Evolutionary conservation across 2,797 vertebrate genomes (phyloP).

Genomic region (Alca torda): DNA sequence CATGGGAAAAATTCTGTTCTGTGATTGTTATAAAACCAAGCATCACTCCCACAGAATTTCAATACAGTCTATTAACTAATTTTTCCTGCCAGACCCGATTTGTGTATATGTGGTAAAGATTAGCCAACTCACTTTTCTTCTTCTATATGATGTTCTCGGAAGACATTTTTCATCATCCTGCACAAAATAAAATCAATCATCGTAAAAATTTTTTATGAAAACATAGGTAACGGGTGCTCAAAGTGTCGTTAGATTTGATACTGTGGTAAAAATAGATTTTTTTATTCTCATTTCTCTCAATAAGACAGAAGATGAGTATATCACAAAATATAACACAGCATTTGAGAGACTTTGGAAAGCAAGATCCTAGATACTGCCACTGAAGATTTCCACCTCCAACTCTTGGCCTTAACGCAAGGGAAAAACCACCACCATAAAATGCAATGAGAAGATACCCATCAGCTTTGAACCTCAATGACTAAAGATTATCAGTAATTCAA

Average conservation of each 20-base stretch:
- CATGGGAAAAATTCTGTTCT: not conserved
- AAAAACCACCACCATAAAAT: not conserved
- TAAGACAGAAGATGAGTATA: not conserved
- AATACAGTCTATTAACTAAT: not conserved
- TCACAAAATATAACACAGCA: not conserved
- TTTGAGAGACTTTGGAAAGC: not conserved
- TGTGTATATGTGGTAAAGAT: not conserved
- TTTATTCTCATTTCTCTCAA: not conserved
- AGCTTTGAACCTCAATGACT: not conserved
- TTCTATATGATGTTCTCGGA: conserved; percentile 73
- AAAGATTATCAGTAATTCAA: not conserved
- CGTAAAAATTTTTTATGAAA: not conserved
- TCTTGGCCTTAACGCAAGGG: not conserved
- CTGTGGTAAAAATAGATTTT: not conserved
- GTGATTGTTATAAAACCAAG: not conserved
- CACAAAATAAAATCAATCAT: conserved; percentile 4
- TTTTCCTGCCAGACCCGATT: not conserved
- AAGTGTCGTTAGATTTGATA: not conserved
- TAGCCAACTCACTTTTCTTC: conserved; percentile 70
- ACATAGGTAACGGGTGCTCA: not conserved
- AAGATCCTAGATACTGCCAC: not conserved
- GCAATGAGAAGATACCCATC: not conserved
- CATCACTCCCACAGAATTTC: not conserved
- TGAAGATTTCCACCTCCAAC: not conserved
- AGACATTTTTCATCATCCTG: conserved; percentile 75